Evolutionary conservation across 2,113 vertebrate genomes (phyloP).

Genomic region (Euleptes europaea): DNA sequence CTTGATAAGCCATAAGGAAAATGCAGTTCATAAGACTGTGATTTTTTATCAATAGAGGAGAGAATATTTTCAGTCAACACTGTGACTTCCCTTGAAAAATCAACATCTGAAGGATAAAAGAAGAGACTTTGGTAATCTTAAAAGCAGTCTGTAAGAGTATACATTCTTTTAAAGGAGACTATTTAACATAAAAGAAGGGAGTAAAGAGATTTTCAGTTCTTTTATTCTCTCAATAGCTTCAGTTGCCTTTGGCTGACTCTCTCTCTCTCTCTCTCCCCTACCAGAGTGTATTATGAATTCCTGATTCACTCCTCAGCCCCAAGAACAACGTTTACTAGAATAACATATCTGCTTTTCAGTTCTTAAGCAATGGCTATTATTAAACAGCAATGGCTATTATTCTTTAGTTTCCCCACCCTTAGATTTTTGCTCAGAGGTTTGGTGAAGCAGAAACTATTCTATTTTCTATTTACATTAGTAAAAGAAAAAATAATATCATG

Average conservation of each 20-base stretch:
- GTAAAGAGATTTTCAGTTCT: background rate
- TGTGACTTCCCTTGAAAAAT: constrained; percentile 20
- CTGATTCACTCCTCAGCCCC: background rate
- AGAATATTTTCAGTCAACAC: background rate
- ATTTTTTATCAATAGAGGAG: constrained; percentile 4
- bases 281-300: background rate
- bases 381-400: constrained; percentile 37
- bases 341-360: constrained; percentile 26
- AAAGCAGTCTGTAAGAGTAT: background rate
- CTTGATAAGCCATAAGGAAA: background rate
- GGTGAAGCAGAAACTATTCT: constrained; percentile 30
- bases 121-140: constrained; percentile 27
- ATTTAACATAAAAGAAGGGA: background rate
- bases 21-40: background rate
- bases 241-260: constrained; percentile 8
- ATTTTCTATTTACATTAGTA: constrained; percentile 19
- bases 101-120: background rate
- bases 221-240: background rate
- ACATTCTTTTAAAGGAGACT: background rate
- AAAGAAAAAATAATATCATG: background rate
- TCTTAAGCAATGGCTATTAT: constrained; percentile 42
- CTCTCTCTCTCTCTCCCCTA: background rate
- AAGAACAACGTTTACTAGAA: background rate
- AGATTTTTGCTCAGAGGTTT: constrained; percentile 36
- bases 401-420: background rate